Evolutionary conservation across 2,113 vertebrate genomes (phyloP).

Genomic region (Proterorhinus semilunaris): DNA sequence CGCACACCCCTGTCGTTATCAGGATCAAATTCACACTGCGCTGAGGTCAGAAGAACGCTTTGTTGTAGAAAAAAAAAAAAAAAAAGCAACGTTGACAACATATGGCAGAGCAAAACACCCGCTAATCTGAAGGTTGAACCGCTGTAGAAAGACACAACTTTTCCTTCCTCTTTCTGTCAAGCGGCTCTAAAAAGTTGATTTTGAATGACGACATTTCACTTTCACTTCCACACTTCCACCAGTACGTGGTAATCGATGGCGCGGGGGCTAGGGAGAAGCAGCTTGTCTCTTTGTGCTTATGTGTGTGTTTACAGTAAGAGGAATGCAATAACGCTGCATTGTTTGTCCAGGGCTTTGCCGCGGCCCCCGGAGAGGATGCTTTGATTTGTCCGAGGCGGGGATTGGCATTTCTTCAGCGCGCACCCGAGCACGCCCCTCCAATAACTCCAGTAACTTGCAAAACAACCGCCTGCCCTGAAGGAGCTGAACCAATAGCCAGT

Average conservation of each 20-base stretch:
- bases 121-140: neutral
- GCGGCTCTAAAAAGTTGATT: too few relatives aligned
- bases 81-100: neutral
- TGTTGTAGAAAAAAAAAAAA: neutral
- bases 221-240: neutral
- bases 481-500: conserved; percentile 49
- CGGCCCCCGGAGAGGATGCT: conserved; percentile 36
- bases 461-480: conserved; percentile 59
- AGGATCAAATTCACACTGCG: too few relatives aligned
- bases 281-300: conserved; percentile 3
- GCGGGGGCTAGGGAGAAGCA: conserved; percentile 5
- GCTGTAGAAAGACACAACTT: too few relatives aligned
- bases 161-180: too few relatives aligned
- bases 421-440: conserved; percentile 39
- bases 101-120: neutral
- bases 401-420: conserved; percentile 35
- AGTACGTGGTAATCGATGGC: conserved; percentile 39
- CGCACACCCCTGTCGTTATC: too few relatives aligned
- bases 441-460: conserved; percentile 56
- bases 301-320: conserved; percentile 32
- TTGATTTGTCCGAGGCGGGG: conserved; percentile 53
- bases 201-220: too few relatives aligned
- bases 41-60: too few relatives aligned
- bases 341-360: conserved; percentile 61
- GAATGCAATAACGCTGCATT: conserved; percentile 35